Evolutionary conservation across 2,888 invertebrate genomes (phyloP), one percentile per base, ranked within the genome.

Genomic region (Ernsta delagoae): DNA sequence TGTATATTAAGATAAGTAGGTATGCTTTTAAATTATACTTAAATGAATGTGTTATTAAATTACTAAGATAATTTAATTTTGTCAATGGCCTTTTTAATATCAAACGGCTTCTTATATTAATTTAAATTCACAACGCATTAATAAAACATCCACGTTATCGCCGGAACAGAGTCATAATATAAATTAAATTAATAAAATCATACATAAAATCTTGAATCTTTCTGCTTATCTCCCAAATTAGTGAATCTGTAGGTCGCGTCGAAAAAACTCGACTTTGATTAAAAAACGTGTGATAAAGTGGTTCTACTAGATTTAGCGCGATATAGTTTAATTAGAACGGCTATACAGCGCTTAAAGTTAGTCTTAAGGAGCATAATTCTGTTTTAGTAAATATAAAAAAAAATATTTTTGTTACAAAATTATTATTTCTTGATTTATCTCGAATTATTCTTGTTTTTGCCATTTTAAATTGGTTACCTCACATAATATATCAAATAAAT

Each of bases 301-400:
- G 50, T 50, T 50, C 50, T 50, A 50, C 50, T 8, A 50, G 50
- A 50, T 50, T 50, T 50, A 50, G 50, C 50, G 50, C 50, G 50
- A 50, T 50, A 50, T 24, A 50, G 16, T 50, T 50, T 50, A 50
- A 50, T 50, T 50, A 50, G 50, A 50, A 16, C 12, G 24, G 16
- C 16, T 16, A 50, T 24, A 24, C 48, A 48, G 8, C 50, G 50
- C 50, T 50, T 50, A 16, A 8, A 50, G 6, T 50, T 16, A 50
- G 7, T 7, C 6, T 50, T 50, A 50, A 50, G 50, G 50, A 7
- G 8, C 3, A 41, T 41, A 41, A 41, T 41, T 41, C 3, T 41
- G 41, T 41, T 41, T 41, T 6, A 41, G 41, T 41, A 8, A 39
- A 39, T 39, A 39, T 6, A 39, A 39, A 1, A 24, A 24, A 24